Evolutionary conservation across 2,888 invertebrate genomes (phyloP).

Genomic region (Gandaritis pyraliata): DNA sequence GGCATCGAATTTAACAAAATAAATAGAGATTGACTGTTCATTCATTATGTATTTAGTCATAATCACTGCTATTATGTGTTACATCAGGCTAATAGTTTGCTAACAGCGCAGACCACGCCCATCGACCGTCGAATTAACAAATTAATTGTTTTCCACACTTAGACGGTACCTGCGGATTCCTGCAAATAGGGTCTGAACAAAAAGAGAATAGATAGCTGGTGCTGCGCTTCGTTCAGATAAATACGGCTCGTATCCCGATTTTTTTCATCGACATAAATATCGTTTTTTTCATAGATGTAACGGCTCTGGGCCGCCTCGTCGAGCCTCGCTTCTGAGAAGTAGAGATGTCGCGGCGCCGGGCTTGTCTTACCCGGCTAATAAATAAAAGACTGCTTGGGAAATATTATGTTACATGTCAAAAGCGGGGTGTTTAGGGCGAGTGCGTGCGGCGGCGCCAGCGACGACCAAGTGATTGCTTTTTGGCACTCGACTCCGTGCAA

Average conservation of each 20-base stretch:
- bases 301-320: constrained; percentile 77
- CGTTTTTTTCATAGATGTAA: constrained; percentile 80
- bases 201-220: constrained; percentile 70
- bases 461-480: constrained; percentile 61
- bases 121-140: constrained; percentile 65
- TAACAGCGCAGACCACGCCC: constrained; percentile 62
- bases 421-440: constrained; percentile 67
- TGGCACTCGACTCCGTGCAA: constrained; percentile 68
- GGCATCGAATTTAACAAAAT: constrained; percentile 17
- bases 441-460: constrained; percentile 54
- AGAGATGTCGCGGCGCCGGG: constrained; percentile 79
- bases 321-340: constrained; percentile 76
- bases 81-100: constrained; percentile 39
- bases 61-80: constrained; percentile 35
- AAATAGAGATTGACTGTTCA: constrained; percentile 21
- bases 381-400: constrained; percentile 82
- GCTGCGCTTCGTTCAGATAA: constrained; percentile 74
- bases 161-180: constrained; percentile 76
- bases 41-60: constrained; percentile 21
- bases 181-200: constrained; percentile 75
- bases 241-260: constrained; percentile 74
- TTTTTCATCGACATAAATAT: constrained; percentile 83
- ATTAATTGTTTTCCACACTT: constrained; percentile 68
- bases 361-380: constrained; percentile 70
- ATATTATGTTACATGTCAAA: constrained; percentile 80